Evolutionary conservation across 2,888 invertebrate genomes (phyloP).

Genomic region (Epistrophe eligans): DNA sequence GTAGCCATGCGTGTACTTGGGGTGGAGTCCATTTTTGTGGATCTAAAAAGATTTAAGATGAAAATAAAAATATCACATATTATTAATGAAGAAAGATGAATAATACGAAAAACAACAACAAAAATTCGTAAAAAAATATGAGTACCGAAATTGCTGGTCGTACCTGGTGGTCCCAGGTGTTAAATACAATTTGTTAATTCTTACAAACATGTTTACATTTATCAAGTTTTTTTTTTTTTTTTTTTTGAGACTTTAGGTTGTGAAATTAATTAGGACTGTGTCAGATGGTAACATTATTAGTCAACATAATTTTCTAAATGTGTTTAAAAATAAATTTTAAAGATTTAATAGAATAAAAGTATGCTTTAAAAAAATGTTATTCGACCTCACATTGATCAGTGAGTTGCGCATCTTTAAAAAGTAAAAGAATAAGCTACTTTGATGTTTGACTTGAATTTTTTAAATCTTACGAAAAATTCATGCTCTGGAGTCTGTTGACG

Average conservation of each 20-base stretch:
- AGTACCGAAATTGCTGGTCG: constrained; percentile 15
- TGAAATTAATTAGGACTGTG: not conserved
- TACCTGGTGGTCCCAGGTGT: constrained; percentile 63
- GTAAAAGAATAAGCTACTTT: too few relatives aligned
- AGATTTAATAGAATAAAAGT: too few relatives aligned
- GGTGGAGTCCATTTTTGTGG: constrained; percentile 93
- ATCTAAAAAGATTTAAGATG: constrained; percentile 86
- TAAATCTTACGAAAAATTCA: too few relatives aligned
- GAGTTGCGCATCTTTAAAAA: too few relatives aligned
- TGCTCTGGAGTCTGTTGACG: too few relatives aligned
- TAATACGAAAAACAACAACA: not conserved
- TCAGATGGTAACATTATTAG: not conserved
- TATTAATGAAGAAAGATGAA: not conserved
- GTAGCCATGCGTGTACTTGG: constrained; percentile 95
- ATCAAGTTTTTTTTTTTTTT: constrained; percentile 2
- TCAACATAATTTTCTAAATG: not conserved
- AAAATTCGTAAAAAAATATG: constrained; percentile 15
- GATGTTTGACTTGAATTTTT: too few relatives aligned
- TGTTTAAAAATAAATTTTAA: not conserved
- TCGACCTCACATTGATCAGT: too few relatives aligned
- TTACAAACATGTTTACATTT: constrained; percentile 11
- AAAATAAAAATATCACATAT: not conserved
- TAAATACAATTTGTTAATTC: constrained; percentile 37
- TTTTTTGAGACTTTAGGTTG: not conserved
- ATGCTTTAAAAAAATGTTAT: too few relatives aligned